phyloP scores from a whole-genome alignment of 2,797 vertebrate species.

The Borostomias antarcticus region DNA sequence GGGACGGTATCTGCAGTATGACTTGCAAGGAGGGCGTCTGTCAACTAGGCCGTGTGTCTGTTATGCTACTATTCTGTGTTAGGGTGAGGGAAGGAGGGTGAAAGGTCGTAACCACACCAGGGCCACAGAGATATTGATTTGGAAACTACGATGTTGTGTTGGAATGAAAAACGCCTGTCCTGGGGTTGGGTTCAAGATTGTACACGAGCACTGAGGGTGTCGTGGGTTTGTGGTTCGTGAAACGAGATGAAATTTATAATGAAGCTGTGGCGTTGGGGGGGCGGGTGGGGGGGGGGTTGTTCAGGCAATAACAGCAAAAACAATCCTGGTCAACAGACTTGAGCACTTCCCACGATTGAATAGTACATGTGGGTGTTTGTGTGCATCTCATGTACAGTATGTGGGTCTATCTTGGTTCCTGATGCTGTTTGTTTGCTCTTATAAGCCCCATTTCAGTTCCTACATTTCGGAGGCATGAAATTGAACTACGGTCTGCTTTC shows the following conservation, averaged over 20 bases:
- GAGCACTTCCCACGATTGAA: slow-evolving; percentile 13
- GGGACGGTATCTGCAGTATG: no score
- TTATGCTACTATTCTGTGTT: slow-evolving; percentile 15
- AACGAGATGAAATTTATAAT: slow-evolving; percentile 16
- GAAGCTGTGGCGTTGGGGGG: neutral
- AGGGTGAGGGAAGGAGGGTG: neutral
- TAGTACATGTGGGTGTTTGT: neutral
- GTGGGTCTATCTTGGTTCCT: slow-evolving; percentile 1
- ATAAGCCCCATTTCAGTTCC: slow-evolving; percentile 32
- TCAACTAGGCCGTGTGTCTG: slow-evolving; percentile 27
- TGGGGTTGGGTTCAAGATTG: slow-evolving; percentile 13
- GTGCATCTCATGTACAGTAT: neutral
- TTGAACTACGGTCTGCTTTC: slow-evolving; percentile 45
- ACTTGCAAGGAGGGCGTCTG: slow-evolving; percentile 27
- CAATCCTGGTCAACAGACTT: slow-evolving; percentile 42
- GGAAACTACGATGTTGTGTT: slow-evolving; percentile 4
- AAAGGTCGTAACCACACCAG: slow-evolving; percentile 41
- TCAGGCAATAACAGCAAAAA: neutral
- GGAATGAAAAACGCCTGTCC: slow-evolving; percentile 25
- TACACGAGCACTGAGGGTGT: no score
- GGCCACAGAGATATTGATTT: slow-evolving; percentile 33
- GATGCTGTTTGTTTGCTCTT: slow-evolving; percentile 53
- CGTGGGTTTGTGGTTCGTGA: neutral
- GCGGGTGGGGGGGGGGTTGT: neutral
- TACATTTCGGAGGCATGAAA: slow-evolving; percentile 44